A percentile compares a stretch with the other conserved stretches of the same genome.
phyloP scores from a whole-genome alignment of 2,888 invertebrate species.

The Ophraella communa region DNA sequence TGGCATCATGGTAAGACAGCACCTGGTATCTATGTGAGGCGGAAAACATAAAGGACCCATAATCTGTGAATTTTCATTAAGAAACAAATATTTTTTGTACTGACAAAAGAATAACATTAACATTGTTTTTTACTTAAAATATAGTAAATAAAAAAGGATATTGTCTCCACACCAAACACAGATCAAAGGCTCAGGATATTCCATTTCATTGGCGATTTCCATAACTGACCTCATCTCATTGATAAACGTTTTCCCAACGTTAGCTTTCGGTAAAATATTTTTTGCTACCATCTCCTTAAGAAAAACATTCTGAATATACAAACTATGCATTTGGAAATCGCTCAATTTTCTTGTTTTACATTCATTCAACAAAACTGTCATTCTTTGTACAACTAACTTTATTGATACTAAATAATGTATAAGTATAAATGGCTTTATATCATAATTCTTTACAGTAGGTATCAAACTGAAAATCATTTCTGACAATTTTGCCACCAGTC shows the following conservation, averaged over 20 bases:
- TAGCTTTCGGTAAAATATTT: conserved; percentile 49
- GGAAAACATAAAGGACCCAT: conserved; percentile 52
- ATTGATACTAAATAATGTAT: conserved; percentile 52
- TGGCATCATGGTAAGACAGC: conserved; percentile 54
- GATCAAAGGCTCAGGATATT: conserved; percentile 48
- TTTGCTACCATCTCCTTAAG: conserved; percentile 52
- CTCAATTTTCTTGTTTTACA: conserved; percentile 42
- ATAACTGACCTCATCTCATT: conserved; percentile 50
- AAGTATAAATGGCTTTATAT: conserved; percentile 51
- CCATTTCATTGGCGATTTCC: conserved; percentile 48
- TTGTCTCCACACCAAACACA: conserved; percentile 55
- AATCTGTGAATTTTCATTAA: conserved; percentile 42
- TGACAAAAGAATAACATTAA: not conserved
- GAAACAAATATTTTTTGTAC: not conserved
- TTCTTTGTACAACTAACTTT: conserved; percentile 48
- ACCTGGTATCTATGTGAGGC: conserved; percentile 52
- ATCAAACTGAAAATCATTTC: conserved; percentile 50
- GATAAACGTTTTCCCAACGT: conserved; percentile 50
- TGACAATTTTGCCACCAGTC: conserved; percentile 50
- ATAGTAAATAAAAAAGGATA: conserved; percentile 47
- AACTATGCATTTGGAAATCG: conserved; percentile 50
- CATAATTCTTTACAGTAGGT: conserved; percentile 44
- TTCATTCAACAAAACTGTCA: conserved; percentile 46
- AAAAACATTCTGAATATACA: conserved; percentile 52
- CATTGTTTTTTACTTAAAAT: not conserved